phyloP scores from a whole-genome alignment of 2,888 invertebrate species.

The Parnassius mnemosyne region DNA sequence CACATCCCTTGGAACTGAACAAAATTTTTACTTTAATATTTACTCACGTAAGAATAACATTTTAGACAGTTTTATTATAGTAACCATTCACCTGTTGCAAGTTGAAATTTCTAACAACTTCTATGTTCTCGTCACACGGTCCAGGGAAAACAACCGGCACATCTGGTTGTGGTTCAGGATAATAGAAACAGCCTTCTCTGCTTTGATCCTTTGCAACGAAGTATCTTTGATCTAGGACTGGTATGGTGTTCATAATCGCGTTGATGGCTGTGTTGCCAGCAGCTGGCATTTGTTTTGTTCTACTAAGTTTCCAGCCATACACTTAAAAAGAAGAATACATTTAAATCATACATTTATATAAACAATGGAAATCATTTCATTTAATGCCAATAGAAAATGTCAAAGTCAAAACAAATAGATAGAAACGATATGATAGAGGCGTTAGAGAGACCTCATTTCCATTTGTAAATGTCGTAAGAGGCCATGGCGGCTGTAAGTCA shows the following conservation, averaged over 20 bases:
- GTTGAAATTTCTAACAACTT: constrained; percentile 45
- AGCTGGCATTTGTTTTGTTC: constrained; percentile 41
- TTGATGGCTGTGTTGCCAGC: constrained; percentile 41
- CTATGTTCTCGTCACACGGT: constrained; percentile 45
- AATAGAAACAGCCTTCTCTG: constrained; percentile 54
- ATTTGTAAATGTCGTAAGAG: background rate
- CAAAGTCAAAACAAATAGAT: too few relatives aligned
- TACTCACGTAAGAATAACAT: background rate
- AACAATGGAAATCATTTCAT: background rate
- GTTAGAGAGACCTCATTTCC: background rate
- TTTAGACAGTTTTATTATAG: background rate
- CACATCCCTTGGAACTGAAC: constrained; percentile 37
- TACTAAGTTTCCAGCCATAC: constrained; percentile 62
- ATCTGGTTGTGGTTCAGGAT: constrained; percentile 49
- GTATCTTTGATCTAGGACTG: constrained; percentile 46
- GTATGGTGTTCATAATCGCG: constrained; percentile 37
- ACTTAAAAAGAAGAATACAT: constrained; percentile 41
- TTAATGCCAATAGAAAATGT: too few relatives aligned
- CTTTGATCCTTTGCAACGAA: constrained; percentile 46
- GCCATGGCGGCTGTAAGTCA: too few relatives aligned
- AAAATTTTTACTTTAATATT: background rate
- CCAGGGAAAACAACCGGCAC: constrained; percentile 57
- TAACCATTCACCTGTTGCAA: constrained; percentile 37
- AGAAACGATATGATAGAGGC: too few relatives aligned
- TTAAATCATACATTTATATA: background rate